phyloP scores from a whole-genome alignment of 2,888 invertebrate species.

The Eudasyphora cyanicolor region DNA sequence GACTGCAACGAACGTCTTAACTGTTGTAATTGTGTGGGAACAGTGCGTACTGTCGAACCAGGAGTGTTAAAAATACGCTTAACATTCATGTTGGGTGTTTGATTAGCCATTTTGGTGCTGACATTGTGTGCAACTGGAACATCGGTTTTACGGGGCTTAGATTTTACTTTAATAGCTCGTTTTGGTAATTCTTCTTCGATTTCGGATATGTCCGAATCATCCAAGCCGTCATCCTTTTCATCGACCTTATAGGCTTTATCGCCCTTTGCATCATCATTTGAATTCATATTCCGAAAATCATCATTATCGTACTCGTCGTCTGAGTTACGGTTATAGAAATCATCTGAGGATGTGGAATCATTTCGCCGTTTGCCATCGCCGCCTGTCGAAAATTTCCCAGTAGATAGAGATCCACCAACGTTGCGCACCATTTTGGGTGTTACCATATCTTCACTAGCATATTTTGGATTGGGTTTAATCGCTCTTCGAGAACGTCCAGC shows the following conservation, averaged over 20 bases:
- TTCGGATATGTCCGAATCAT: slow-evolving; percentile 68
- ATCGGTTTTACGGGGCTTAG: slow-evolving; percentile 46
- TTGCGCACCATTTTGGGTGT: slow-evolving; percentile 74
- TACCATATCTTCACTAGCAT: slow-evolving; percentile 77
- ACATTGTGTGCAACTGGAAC: background rate
- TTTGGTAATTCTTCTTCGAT: slow-evolving; percentile 40
- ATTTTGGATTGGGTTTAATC: slow-evolving; percentile 80
- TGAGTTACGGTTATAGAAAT: slow-evolving; percentile 69
- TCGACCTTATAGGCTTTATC: slow-evolving; percentile 70
- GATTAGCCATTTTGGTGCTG: slow-evolving; percentile 29
- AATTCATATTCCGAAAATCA: slow-evolving; percentile 58
- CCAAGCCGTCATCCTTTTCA: slow-evolving; percentile 67
- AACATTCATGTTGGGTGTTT: slow-evolving; percentile 18
- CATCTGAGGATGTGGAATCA: slow-evolving; percentile 68
- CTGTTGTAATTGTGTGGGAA: slow-evolving; percentile 70
- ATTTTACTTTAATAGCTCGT: slow-evolving; percentile 15
- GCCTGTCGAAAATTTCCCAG: slow-evolving; percentile 40
- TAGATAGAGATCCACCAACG: slow-evolving; percentile 62
- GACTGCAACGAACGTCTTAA: slow-evolving; percentile 69
- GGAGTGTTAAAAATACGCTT: slow-evolving; percentile 40
- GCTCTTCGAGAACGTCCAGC: slow-evolving; percentile 78
- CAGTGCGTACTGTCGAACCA: slow-evolving; percentile 45
- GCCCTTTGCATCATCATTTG: slow-evolving; percentile 68
- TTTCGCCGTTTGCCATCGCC: slow-evolving; percentile 51
- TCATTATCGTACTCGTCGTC: slow-evolving; percentile 68